A percentile compares a stretch with the other conserved stretches of the same genome.
phyloP scores from a whole-genome alignment of 2,113 vertebrate species.

The Erpornis zantholeuca region DNA sequence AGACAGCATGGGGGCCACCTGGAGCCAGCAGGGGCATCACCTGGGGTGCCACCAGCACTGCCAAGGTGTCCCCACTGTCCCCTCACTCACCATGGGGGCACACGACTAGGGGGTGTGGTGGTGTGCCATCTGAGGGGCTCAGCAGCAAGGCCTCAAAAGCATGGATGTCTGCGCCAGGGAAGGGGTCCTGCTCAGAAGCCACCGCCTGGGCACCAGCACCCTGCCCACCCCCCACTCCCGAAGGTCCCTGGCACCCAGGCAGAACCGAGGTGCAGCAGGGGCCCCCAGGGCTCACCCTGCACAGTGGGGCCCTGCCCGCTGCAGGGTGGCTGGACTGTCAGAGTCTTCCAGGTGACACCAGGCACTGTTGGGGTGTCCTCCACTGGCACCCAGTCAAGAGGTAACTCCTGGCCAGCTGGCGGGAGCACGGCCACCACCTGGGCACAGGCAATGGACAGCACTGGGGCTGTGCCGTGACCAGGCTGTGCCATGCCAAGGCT shows the following conservation, averaged over 20 bases:
- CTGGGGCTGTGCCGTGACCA: neutral
- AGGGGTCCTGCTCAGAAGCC: neutral
- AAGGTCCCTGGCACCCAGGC: neutral
- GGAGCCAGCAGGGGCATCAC: neutral
- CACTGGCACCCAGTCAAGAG: conserved; percentile 67
- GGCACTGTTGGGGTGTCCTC: conserved; percentile 62
- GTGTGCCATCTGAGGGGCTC: conserved; percentile 12
- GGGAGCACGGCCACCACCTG: conserved; percentile 78
- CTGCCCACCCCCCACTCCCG: neutral
- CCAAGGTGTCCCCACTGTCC: neutral
- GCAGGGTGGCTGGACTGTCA: conserved; percentile 64
- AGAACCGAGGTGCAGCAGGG: neutral
- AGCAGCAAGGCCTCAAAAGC: conserved; percentile 76
- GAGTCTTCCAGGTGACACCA: conserved; percentile 74
- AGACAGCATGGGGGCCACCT: conserved; percentile 85
- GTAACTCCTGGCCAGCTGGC: neutral
- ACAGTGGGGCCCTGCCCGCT: rapidly evolving
- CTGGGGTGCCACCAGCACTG: neutral
- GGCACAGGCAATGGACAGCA: neutral
- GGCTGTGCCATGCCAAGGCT: neutral
- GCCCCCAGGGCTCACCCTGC: rapidly evolving
- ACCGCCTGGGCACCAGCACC: neutral
- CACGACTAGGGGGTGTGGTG: conserved; percentile 71
- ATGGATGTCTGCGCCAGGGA: neutral
- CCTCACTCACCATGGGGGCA: conserved; percentile 79